Evolutionary conservation across 2,888 invertebrate genomes (phyloP).

Genomic region (Steinernema carpocapsae): DNA sequence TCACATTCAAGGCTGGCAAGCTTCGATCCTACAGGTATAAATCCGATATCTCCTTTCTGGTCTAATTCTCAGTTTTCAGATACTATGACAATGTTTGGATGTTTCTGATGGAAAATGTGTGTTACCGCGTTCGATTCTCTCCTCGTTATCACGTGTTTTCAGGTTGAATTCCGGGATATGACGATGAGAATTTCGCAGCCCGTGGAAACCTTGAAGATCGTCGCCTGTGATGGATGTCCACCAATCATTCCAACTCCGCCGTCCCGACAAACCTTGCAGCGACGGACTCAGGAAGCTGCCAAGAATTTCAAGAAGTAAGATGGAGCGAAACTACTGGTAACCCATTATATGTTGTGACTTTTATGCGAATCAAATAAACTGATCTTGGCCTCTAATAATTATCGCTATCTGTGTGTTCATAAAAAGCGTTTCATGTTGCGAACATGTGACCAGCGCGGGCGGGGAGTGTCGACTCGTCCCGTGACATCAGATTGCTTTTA

Average conservation of each 20-base stretch:
- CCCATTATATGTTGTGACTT: background rate
- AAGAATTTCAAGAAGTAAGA: background rate
- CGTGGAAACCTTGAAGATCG: constrained; percentile 90
- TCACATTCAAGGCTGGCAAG: constrained; percentile 79
- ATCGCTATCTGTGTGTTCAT: background rate
- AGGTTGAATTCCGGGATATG: background rate
- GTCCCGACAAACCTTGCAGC: no score
- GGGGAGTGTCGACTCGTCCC: background rate
- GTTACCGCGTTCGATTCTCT: constrained; percentile 46
- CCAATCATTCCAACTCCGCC: background rate
- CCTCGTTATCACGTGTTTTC: constrained; percentile 39
- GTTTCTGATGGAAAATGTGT: constrained; percentile 87
- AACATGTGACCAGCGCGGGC: no score
- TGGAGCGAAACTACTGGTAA: background rate
- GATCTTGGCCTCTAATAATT: background rate
- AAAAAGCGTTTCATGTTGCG: no score
- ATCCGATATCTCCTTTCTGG: no score
- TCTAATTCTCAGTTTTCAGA: constrained; percentile 67
- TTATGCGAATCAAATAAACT: background rate
- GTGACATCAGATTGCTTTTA: no score
- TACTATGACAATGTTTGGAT: constrained; percentile 99
- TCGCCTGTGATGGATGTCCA: constrained; percentile 83
- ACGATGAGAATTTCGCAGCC: background rate
- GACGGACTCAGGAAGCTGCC: no score
- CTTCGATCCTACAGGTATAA: no score